A percentile compares a stretch with the other conserved stretches of the same genome.
Evolutionary conservation across 1,140 invertebrate species (phyloP).

Genomic region (Zaprionus davidi): DNA sequence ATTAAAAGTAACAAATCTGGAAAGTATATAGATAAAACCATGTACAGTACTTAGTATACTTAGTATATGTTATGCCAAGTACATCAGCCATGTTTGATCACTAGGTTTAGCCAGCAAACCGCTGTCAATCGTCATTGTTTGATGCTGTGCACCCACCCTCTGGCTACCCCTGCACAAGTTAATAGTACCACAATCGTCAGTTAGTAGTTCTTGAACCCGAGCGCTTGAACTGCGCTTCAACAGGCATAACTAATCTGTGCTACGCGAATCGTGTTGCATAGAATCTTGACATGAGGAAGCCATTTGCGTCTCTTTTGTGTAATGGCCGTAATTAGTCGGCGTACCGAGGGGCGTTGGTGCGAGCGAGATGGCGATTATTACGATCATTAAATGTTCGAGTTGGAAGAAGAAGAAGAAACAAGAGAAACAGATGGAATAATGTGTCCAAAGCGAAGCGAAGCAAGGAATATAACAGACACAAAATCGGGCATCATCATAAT

Average conservation of each 20-base stretch:
- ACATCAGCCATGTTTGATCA: neutral
- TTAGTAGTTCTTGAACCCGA: conserved; percentile 53
- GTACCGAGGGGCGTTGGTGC: conserved; percentile 27
- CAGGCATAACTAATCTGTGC: conserved; percentile 46
- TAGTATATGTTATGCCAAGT: neutral
- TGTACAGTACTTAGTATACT: neutral
- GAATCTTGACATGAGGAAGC: conserved; percentile 52
- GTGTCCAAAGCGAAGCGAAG: neutral
- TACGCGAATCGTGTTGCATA: conserved; percentile 34
- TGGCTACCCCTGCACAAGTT: neutral
- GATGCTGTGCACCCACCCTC: conserved; percentile 4
- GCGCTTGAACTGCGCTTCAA: conserved; percentile 25
- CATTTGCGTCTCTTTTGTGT: conserved; percentile 51
- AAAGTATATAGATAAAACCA: neutral
- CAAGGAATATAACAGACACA: neutral
- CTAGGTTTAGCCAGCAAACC: neutral
- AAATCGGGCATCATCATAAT: neutral
- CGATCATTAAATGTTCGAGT: conserved; percentile 34
- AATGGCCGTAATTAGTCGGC: conserved; percentile 54
- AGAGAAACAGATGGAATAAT: neutral
- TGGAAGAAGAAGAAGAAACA: neutral
- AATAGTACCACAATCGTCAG: conserved; percentile 23
- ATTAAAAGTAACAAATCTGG: too few relatives aligned
- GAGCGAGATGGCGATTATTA: conserved; percentile 16
- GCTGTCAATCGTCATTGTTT: conserved; percentile 28